phyloP scores from a whole-genome alignment of 37 sponge, comb jelly and placozoan species.

The Dysidea cf. avara region DNA sequence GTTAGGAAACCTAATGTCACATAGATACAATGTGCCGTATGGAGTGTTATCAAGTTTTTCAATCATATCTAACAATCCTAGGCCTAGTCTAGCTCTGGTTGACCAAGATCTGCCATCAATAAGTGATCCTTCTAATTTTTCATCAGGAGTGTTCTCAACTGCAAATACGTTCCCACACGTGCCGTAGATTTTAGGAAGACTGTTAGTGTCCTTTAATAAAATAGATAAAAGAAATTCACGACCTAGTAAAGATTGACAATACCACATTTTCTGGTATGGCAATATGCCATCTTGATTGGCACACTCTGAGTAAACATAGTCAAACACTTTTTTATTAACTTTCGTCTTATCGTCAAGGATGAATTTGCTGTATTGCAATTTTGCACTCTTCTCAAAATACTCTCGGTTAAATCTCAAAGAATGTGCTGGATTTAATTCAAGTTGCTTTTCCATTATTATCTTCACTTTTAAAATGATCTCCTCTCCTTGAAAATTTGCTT shows the following conservation, averaged over 20 bases:
- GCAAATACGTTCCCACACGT: constrained; percentile 64
- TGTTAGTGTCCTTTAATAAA: constrained; percentile 25
- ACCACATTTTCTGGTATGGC: constrained; percentile 21
- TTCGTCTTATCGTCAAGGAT: not conserved
- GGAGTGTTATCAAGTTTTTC: constrained; percentile 41
- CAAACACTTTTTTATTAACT: constrained; percentile 3
- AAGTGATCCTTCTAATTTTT: too few species aligned
- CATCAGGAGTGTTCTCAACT: constrained; percentile 23
- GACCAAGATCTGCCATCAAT: constrained; percentile 38
- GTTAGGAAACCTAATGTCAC: constrained; percentile 67
- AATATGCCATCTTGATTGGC: constrained; percentile 41
- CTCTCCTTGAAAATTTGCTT: constrained; percentile 24
- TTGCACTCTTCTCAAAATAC: not conserved
- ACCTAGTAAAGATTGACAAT: constrained; percentile 43
- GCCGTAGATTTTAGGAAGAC: constrained; percentile 46
- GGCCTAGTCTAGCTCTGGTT: constrained; percentile 27
- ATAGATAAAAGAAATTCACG: constrained; percentile 42
- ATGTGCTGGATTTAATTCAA: too few species aligned
- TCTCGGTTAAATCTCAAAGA: too few species aligned
- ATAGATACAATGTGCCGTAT: constrained; percentile 57
- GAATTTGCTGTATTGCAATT: not conserved
- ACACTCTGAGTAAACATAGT: constrained; percentile 45
- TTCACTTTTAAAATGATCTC: constrained; percentile 47
- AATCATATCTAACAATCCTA: constrained; percentile 60
- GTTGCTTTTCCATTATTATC: too few species aligned